Base-by-base conservation (phyloP, 2,888 invertebrate species). In the Masnerella sp. region DNA sequence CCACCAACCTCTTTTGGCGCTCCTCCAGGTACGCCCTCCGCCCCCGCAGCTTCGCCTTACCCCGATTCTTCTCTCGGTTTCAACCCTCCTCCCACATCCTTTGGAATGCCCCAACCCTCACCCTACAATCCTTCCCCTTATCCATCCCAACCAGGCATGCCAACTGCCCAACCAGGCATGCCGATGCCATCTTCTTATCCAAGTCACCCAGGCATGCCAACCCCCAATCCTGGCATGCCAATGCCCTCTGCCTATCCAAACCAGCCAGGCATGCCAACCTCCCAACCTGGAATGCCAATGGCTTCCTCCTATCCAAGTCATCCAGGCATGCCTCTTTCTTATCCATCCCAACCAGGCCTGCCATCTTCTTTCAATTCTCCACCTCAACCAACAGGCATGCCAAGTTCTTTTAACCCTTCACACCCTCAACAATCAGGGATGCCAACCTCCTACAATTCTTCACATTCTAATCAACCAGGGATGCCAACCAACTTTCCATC, bases 1-100 rank as follows among this genome's bases (percentile, higher is more conserved):
- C 81, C 84, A 72, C 85, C 87, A 65, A 85, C 81, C 18, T 83
- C 85, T 32, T 86, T 87, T 74, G 86, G 85, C 61, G 77, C 75
- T 77, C 84, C 84, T 76, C 83, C 86, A 75, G 85, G 86, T 61
- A 78, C 84, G 80, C 84, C 86, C 62, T 83, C 85, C 78, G 83
- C 83, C 78, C 82, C 84, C 20, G 74, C 76, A 73, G 78, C 77
- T 80, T 77, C 80, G 30, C 79, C 82, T 59, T 81, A 82, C 72
- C 68, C 80, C 17, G 65, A 68, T 14, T 47, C 62, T 54, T 62
- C 40, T 28, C 5, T 77, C 38, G 82, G 81, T 9, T 84, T 82
- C 22, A 80, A 78, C 74, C 56, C 67, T n/a, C 74, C 80, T 1
- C 82, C 84, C 1, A 74, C 70, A 2, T 80, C 82, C 18, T 84